These are phyloP conservation scores for Notechis scutatus DNA, from an alignment of 2,113 vertebrate genomes.

Conservation along the genomic window DNA sequence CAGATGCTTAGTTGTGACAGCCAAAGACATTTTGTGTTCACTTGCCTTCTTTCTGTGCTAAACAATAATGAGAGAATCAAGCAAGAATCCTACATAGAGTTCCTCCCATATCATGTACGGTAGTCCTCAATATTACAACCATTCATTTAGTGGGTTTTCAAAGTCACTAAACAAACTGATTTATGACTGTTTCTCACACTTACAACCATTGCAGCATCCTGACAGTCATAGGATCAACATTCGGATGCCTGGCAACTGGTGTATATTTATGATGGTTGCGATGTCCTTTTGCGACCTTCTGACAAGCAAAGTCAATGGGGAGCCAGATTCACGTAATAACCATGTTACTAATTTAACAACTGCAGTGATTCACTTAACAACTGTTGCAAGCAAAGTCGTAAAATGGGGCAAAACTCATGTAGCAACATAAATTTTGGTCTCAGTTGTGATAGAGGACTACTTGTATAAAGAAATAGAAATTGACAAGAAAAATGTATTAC, in stretches of 20 bases:
- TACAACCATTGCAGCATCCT: background rate
- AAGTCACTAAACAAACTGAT: background rate
- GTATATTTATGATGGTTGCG: background rate
- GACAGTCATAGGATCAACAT: background rate
- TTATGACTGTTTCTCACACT: background rate
- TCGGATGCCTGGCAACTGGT: background rate
- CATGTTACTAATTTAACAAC: background rate
- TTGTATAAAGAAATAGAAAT: background rate
- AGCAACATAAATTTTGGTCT: background rate
- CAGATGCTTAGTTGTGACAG: conserved; percentile 33
- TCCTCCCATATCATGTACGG: background rate
- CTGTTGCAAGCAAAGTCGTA: background rate
- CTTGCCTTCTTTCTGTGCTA: background rate
- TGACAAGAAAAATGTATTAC: background rate
- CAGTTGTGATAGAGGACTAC: background rate
- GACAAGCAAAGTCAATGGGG: background rate
- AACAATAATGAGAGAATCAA: background rate
- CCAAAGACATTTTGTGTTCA: background rate
- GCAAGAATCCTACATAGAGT: background rate
- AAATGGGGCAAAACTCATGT: background rate
- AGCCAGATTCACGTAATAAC: background rate
- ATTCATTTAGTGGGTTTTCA: too few relatives aligned
- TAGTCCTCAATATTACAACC: background rate
- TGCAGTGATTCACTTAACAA: background rate
- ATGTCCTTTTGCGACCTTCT: background rate